Base-by-base conservation (phyloP, 2,797 vertebrate species). In the Craterocephalus amniculus region DNA sequence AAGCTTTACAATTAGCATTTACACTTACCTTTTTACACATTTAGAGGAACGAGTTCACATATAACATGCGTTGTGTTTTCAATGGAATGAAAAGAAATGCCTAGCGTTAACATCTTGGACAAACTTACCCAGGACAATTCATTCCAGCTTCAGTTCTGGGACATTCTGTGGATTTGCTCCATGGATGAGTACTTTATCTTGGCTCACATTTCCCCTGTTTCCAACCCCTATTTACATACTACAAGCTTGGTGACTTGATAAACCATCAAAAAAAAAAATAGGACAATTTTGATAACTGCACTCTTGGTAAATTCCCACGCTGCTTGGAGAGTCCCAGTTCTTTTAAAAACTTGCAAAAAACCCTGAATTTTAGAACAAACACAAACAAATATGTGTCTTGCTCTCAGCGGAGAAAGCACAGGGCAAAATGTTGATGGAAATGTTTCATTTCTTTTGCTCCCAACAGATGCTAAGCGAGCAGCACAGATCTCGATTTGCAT, bases 401-500 rank as follows among this genome's bases (percentile, higher is more conserved):
- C 71, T 83, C 88, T 87, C 86, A 24, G 78, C 6, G 66, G 84
- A 83, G 80, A 67, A 87, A 83, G 71, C 63, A 56, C 34, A 2
- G 66, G 60, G 80, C 65, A 63, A 84, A 84, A 80, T 77, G 79
- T 85, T 91, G 88, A 92, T 88, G 90, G 90, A 91, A 91, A 90
- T 85, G 86, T 90, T 91, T 91, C 78, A 89, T 90, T 90, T 89
- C 83, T 80, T 86, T 84, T 45, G 72, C 64, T 89, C 86, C 90
- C 90, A 84, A 43, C 91, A 90, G 89, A 89, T 85, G 83, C 84
- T 81, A 83, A 89, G 88, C 61, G 74, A 87, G 85, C 75, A 59
- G 81, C 84, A 63, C 71, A 35, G 77, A 83, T 88, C 85, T 76
- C 49, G 67, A 91, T 91, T 92, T 92, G 90, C 89, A 91, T 93